These are phyloP conservation scores for Pristionchus entomophagus DNA, from an alignment of 2,888 invertebrate genomes.

Conservation along the genomic window DNA sequence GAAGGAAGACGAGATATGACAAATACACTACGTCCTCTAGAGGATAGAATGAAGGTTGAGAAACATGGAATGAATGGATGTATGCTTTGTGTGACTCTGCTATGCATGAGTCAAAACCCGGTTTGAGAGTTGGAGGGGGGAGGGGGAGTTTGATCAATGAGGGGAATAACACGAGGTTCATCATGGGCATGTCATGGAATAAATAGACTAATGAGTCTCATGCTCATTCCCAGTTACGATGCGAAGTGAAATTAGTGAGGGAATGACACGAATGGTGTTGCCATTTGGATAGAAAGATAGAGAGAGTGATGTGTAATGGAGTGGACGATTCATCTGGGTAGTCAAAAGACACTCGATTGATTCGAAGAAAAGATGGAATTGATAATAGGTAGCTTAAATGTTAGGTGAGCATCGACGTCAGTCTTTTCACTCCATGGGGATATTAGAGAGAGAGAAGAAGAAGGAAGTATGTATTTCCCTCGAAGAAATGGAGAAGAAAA, in stretches of 20 bases:
- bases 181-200: no score
- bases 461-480: constrained; percentile 17
- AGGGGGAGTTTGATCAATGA: background rate
- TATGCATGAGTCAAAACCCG: constrained; percentile 6
- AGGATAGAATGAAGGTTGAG: background rate
- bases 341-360: background rate
- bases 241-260: background rate
- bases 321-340: background rate
- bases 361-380: background rate
- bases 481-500: background rate
- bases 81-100: background rate
- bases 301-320: no score
- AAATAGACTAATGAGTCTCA: background rate
- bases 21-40: background rate
- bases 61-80: background rate
- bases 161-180: no score
- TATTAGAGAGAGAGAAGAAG: constrained; percentile 31
- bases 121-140: background rate
- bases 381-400: background rate
- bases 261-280: background rate
- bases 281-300: no score
- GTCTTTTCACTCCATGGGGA: background rate
- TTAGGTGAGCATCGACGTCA: background rate
- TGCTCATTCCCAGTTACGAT: background rate
- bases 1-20: constrained; percentile 25